These are phyloP conservation scores for Isichthys henryi DNA, from an alignment of 2,113 vertebrate species.

Conservation along the genomic window DNA sequence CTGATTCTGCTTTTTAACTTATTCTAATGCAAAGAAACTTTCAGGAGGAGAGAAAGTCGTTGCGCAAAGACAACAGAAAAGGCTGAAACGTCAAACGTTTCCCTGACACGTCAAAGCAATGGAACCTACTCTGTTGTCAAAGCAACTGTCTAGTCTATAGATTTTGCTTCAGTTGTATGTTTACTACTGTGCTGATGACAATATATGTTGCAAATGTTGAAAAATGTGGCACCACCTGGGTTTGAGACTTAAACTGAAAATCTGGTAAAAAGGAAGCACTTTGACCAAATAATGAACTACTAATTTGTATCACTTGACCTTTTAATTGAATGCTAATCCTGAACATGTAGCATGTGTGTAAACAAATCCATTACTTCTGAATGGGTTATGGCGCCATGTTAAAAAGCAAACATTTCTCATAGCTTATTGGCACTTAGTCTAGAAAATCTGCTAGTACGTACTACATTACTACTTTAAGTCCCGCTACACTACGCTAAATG, in stretches of 20 bases:
- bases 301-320: not conserved
- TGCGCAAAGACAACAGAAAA: not conserved
- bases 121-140: no score
- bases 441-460: not conserved
- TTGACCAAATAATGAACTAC: not conserved
- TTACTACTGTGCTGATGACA: not conserved
- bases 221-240: not conserved
- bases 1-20: not conserved
- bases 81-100: not conserved
- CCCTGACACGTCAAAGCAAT: not conserved
- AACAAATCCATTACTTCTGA: not conserved
- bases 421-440: not conserved
- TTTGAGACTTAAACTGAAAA: not conserved
- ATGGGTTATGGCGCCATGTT: not conserved
- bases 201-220: not conserved
- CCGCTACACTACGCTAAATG: not conserved
- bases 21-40: not conserved
- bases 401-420: not conserved
- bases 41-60: not conserved
- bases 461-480: not conserved
- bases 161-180: not conserved
- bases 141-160: not conserved
- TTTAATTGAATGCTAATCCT: not conserved
- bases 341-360: not conserved
- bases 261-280: not conserved